Percentiles rank a stretch among this genome's conserved stretches.
Evolutionary conservation across 2,113 vertebrate species (phyloP).

Genomic region (Amphiprion ocellaris): DNA sequence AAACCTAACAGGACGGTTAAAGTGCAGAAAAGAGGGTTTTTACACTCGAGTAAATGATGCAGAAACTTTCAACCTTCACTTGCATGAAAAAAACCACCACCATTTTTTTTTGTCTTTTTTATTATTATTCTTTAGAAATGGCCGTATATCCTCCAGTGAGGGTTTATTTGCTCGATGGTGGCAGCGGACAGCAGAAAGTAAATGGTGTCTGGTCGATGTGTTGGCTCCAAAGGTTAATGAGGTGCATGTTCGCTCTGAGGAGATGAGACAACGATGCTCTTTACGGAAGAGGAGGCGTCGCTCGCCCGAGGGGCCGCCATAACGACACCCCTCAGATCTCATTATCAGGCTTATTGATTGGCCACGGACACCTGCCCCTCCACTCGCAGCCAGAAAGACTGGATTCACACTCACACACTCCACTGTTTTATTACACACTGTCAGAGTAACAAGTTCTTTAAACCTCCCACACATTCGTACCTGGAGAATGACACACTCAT

Average conservation of each 20-base stretch:
- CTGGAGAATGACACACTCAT: conserved; percentile 46
- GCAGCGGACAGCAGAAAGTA: conserved; percentile 31
- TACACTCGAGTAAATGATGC: background rate
- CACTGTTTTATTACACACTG: background rate
- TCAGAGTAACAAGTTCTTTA: conserved; percentile 25
- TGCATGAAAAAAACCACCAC: background rate
- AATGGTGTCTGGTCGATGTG: conserved; percentile 43
- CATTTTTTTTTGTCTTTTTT: background rate
- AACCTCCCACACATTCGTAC: conserved; percentile 44
- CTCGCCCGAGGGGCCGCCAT: conserved; percentile 59
- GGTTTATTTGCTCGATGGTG: conserved; percentile 21
- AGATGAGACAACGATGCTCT: conserved; percentile 70
- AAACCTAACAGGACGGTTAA: too few species aligned
- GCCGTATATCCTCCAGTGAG: background rate
- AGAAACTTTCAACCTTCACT: background rate
- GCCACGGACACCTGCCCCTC: conserved; percentile 73
- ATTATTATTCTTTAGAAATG: background rate
- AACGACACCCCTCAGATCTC: conserved; percentile 82
- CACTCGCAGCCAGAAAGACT: conserved; percentile 16
- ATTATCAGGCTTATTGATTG: conserved; percentile 87
- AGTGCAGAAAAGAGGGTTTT: background rate
- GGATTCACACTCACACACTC: too few species aligned
- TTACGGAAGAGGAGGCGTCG: conserved; percentile 70
- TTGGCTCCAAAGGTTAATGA: conserved; percentile 82
- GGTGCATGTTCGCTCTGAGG: conserved; percentile 61